A percentile compares a stretch with the other conserved stretches of the same genome.
Evolutionary conservation across 2,113 vertebrate genomes (phyloP).

Genomic region (Arizona elegans): DNA sequence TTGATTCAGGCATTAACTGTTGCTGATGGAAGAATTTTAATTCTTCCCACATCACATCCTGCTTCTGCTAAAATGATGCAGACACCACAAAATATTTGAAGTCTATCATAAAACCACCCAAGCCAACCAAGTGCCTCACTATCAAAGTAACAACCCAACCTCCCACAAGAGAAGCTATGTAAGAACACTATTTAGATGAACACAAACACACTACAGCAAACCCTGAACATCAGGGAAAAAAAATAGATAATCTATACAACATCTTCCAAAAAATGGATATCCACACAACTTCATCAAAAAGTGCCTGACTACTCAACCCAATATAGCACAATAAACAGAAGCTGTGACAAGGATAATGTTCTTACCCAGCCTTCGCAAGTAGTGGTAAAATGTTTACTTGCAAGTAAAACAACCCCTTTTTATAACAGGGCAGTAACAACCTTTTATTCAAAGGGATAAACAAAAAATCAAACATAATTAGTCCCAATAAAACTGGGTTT

Average conservation of each 20-base stretch:
- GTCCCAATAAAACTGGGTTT: no score
- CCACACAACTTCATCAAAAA: no score
- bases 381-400: no score
- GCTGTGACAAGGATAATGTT: no score
- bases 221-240: neutral
- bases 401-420: no score
- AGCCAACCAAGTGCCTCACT: neutral
- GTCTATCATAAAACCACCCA: neutral
- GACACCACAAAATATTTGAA: neutral
- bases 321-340: no score
- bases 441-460: no score
- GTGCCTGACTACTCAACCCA: no score
- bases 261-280: no score
- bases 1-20: neutral
- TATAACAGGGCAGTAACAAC: no score
- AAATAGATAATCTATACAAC: neutral
- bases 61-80: neutral
- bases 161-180: neutral
- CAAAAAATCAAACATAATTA: no score
- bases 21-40: neutral
- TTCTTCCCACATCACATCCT: neutral
- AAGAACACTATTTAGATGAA: neutral
- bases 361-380: no score
- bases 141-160: neutral
- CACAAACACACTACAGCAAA: neutral